Evolutionary conservation across 2,113 vertebrate genomes (phyloP).

Genomic region (Sardina pilchardus): DNA sequence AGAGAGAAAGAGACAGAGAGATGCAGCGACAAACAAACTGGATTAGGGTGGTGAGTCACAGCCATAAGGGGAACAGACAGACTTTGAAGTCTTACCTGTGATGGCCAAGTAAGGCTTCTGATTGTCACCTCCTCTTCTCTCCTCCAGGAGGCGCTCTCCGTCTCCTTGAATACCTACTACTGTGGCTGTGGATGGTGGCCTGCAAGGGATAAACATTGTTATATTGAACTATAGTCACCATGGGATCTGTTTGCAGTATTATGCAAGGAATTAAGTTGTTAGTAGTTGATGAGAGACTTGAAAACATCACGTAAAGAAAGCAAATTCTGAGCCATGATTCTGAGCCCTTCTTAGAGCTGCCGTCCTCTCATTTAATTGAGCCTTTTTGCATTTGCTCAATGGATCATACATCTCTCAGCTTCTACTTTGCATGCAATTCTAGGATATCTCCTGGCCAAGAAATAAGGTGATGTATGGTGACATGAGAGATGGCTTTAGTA

Average conservation of each 20-base stretch:
- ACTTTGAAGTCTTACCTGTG: slow-evolving; percentile 71
- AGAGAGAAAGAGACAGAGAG: slow-evolving; percentile 22
- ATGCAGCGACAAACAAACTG: slow-evolving; percentile 23
- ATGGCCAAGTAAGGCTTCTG: slow-evolving; percentile 79
- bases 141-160: slow-evolving; percentile 84
- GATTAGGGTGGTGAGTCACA: slow-evolving; percentile 1
- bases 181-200: slow-evolving; percentile 90
- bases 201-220: slow-evolving; percentile 48
- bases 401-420: no score
- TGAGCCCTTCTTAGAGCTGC: no score
- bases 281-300: no score
- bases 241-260: background rate
- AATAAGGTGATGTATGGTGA: no score
- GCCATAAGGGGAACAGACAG: background rate
- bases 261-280: no score
- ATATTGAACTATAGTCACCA: background rate
- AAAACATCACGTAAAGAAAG: no score
- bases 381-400: no score
- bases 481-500: no score
- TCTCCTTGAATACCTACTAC: slow-evolving; percentile 87
- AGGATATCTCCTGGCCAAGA: no score
- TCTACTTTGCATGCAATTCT: no score
- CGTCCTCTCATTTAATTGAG: no score
- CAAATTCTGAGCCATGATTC: no score
- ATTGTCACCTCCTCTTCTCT: slow-evolving; percentile 86